Base-by-base conservation (phyloP, 2,113 vertebrate genomes). In the Brachirus orientalis region DNA sequence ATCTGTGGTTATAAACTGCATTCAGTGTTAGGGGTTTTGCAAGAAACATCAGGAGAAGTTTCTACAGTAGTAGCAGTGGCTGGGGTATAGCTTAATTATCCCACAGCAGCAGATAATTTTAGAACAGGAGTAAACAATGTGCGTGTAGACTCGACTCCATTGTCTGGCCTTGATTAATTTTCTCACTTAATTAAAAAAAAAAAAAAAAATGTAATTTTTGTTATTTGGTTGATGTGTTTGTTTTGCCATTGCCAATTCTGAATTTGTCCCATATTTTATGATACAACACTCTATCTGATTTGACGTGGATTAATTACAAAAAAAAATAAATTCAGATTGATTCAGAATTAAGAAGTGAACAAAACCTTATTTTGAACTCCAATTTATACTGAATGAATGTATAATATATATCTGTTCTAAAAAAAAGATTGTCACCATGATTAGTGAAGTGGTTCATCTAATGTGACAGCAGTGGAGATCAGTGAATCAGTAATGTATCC, bases 401-500 rank as follows among this genome's bases (percentile, higher is more conserved):
- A 52, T 13, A 16, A 36, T 56, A 47, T n/a, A 33, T 19, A 28
- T 45, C 16, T 33, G 33, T 35, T n/a, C 4, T 28, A 28, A 28
- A 10, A 46, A 20, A 8, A 14, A 18, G 40, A 46, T 13, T 9
- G 9, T 44, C 12, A 52, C 46, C 47, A 10, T 47, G 55, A 74
- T 74, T 19, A 46, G 33, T 48, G 8, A 35, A 64, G 45, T 60
- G 54, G 36, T 35, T 48, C 41, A 53, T 63, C n/a, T 66, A 59
- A 54, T 48, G 40, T 33, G 59, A 56, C 50, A 56, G 6, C 7
- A 19, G 16, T 22, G 40, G 13, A 53, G 7, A 20, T 60, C 67
- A 17, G 20, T 60, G 62, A 48, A 28, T 28, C 28, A 1, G 28
- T 58, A 36, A 50, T 51, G 61, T 22, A 64, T 45, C 43, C 63